Conservation (phyloP, 2,888 invertebrate genomes). For the Rhingia rostrata region DNA sequence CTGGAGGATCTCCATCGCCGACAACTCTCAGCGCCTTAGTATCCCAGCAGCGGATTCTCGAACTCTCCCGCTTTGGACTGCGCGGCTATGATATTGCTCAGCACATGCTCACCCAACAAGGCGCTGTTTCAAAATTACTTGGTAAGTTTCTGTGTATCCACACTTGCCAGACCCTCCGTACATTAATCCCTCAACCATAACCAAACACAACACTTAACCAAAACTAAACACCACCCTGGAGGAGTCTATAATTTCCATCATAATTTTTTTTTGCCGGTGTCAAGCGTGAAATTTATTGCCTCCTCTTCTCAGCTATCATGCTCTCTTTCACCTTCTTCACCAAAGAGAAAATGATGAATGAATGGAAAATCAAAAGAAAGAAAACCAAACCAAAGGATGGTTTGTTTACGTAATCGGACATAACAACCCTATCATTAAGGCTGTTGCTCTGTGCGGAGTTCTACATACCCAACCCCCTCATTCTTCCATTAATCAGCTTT, state of each 20-base stretch:
- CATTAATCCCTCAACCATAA: slow-evolving; percentile 37
- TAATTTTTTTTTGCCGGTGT: slow-evolving; percentile 68
- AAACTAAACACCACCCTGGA: slow-evolving; percentile 59
- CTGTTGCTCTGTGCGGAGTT: not conserved
- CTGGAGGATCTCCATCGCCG: slow-evolving; percentile 82
- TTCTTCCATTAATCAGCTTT: slow-evolving; percentile 59
- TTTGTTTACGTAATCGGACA: slow-evolving; percentile 80
- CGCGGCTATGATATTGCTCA: slow-evolving; percentile 82
- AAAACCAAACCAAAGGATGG: slow-evolving; percentile 69
- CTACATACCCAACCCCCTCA: slow-evolving; percentile 28
- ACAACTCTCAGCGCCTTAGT: slow-evolving; percentile 89
- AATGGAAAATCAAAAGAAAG: slow-evolving; percentile 23
- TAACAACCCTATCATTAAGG: slow-evolving; percentile 78
- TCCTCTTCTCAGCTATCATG: slow-evolving; percentile 14
- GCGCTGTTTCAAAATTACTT: slow-evolving; percentile 81
- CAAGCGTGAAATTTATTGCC: slow-evolving; percentile 74
- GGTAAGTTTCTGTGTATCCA: slow-evolving; percentile 78
- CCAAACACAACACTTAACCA: slow-evolving; percentile 53
- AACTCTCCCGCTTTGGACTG: slow-evolving; percentile 81
- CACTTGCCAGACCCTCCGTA: not conserved
- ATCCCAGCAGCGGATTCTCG: slow-evolving; percentile 83
- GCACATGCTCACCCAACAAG: slow-evolving; percentile 82
- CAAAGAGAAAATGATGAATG: slow-evolving; percentile 47
- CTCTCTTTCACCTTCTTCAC: too few species aligned
- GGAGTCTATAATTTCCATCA: slow-evolving; percentile 68